Evolutionary conservation across 2,888 invertebrate species (phyloP).

Genomic region (Axea sp.): DNA sequence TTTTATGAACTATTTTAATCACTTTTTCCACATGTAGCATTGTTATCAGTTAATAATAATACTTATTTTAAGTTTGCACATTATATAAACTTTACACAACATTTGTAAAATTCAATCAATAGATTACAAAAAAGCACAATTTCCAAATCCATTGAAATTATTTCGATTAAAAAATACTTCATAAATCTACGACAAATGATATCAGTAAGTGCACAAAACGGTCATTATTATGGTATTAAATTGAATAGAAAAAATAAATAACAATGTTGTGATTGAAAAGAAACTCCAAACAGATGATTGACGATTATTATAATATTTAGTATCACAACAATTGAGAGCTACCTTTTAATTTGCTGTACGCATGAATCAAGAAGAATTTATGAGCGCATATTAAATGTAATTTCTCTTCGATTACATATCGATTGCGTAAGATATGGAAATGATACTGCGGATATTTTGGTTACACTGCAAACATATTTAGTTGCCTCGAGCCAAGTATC

Average conservation of each 20-base stretch:
- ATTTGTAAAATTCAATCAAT: too few species aligned
- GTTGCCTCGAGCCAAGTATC: constrained; percentile 1
- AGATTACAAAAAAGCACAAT: too few species aligned
- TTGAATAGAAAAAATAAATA: constrained; percentile 16
- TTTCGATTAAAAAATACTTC: too few species aligned
- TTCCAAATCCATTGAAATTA: too few species aligned
- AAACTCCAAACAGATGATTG: constrained; percentile 17
- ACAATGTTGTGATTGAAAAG: constrained; percentile 22
- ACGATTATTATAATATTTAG: constrained; percentile 27
- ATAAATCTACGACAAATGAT: too few species aligned
- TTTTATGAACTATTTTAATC: background rate
- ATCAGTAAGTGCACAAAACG: background rate
- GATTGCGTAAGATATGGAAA: constrained; percentile 30
- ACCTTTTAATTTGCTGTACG: constrained; percentile 26
- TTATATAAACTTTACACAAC: too few species aligned
- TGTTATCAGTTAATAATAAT: too few species aligned
- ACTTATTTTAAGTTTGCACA: too few species aligned
- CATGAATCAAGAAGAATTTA: constrained; percentile 20
- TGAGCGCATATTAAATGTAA: constrained; percentile 41
- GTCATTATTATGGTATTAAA: constrained; percentile 12
- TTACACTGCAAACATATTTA: background rate
- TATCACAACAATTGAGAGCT: constrained; percentile 27
- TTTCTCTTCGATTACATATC: constrained; percentile 41
- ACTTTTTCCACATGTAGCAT: too few species aligned
- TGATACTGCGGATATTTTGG: constrained; percentile 24